These are phyloP conservation scores for Caradrina clavipalpis DNA, from an alignment of 2,888 invertebrate genomes.

Conservation along the genomic window DNA sequence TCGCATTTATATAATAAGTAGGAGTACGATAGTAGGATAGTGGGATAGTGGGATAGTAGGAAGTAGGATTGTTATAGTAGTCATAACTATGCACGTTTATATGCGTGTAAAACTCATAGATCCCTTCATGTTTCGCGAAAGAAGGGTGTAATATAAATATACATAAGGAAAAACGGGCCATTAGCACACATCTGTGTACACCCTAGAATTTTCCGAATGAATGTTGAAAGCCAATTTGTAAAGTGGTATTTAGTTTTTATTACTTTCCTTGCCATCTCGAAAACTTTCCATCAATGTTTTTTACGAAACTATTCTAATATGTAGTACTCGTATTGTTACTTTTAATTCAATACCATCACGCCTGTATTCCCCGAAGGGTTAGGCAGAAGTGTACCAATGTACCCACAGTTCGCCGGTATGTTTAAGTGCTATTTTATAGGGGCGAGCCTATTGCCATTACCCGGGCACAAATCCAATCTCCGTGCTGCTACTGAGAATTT, in stretches of 20 bases:
- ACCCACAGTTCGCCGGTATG: no score
- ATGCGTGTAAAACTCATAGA: conserved; percentile 27
- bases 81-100: conserved; percentile 48
- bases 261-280: conserved; percentile 25
- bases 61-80: conserved; percentile 45
- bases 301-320: conserved; percentile 4
- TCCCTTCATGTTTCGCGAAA: conserved; percentile 10
- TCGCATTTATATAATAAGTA: no score
- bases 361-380: no score
- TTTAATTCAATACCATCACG: conserved; percentile 31
- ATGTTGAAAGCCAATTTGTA: conserved; percentile 69
- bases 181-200: conserved; percentile 57
- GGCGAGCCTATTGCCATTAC: no score
- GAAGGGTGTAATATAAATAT: conserved; percentile 25
- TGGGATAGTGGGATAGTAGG: no score
- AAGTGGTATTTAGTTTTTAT: conserved; percentile 68
- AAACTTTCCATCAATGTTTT: conserved; percentile 37
- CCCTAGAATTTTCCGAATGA: conserved; percentile 44
- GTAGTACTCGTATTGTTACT: neutral
- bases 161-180: conserved; percentile 55
- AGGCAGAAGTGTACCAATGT: no score
- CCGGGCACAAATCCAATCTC: no score
- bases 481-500: no score
- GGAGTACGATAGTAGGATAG: no score
- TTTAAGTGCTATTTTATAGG: no score